A percentile compares a stretch with the other conserved stretches of the same genome.
Evolutionary conservation across 30 jellyfish, hydroid and myxozoan species (phyloP).

Genomic region (Turritopsis rubra): DNA sequence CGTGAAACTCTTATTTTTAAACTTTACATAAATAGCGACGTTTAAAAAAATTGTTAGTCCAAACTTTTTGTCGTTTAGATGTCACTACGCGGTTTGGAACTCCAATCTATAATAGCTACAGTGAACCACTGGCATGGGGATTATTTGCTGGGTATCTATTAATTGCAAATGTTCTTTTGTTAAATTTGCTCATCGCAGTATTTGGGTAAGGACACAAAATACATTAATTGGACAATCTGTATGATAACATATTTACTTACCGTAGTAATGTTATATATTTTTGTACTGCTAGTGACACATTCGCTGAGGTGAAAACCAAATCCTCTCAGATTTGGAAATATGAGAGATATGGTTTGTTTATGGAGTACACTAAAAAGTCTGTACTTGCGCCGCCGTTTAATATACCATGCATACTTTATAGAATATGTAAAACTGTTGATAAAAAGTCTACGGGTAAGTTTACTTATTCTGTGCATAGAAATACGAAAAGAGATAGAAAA

Average conservation of each 20-base stretch:
- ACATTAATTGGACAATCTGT: background rate
- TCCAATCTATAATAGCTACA: background rate
- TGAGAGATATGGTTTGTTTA: slow-evolving; percentile 22
- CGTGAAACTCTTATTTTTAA: no score
- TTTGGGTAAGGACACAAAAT: slow-evolving; percentile 15
- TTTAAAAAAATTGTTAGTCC: no score
- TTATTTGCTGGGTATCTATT: slow-evolving; percentile 13
- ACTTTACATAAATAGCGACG: no score
- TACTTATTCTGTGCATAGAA: no score
- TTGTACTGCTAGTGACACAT: slow-evolving; percentile 12
- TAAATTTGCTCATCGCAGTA: slow-evolving; percentile 30
- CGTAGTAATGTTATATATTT: no score
- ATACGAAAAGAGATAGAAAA: no score
- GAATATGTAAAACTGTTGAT: background rate
- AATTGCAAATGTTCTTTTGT: slow-evolving; percentile 31
- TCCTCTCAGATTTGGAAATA: slow-evolving; percentile 35
- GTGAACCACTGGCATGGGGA: slow-evolving; percentile 18
- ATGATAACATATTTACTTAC: no score
- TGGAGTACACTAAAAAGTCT: slow-evolving; percentile 35
- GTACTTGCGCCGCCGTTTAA: slow-evolving; percentile 27
- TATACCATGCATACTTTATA: slow-evolving; percentile 3
- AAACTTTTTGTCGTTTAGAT: slow-evolving; percentile 1
- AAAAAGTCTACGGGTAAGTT: background rate
- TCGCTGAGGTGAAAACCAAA: slow-evolving; percentile 18
- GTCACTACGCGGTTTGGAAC: slow-evolving; percentile 31